phyloP scores from a whole-genome alignment of 2,888 invertebrate species.

The Lymantria dispar region DNA sequence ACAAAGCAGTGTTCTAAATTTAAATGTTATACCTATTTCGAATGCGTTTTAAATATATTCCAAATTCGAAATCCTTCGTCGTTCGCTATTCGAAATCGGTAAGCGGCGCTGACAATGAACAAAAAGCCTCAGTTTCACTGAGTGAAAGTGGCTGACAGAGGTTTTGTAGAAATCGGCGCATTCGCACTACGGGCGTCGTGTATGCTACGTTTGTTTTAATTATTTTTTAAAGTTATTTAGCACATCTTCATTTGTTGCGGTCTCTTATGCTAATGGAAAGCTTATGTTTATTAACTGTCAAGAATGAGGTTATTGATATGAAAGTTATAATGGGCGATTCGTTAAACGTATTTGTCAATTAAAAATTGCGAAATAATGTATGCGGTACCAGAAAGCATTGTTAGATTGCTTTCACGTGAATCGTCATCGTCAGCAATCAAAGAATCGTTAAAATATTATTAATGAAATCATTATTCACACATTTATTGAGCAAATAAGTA shows the following conservation, averaged over 20 bases:
- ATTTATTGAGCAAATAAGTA: too few species aligned
- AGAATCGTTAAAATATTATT: too few species aligned
- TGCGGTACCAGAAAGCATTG: background rate
- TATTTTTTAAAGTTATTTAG: slow-evolving; percentile 14
- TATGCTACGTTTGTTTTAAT: slow-evolving; percentile 27
- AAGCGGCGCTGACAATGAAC: slow-evolving; percentile 59
- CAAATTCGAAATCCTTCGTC: slow-evolving; percentile 37
- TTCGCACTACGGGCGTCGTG: slow-evolving; percentile 34
- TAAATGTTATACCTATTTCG: background rate
- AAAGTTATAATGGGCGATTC: slow-evolving; percentile 5
- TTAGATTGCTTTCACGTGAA: background rate
- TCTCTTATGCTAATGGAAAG: slow-evolving; percentile 6
- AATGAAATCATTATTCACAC: too few species aligned
- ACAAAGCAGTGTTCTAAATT: background rate
- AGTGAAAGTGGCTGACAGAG: slow-evolving; percentile 76
- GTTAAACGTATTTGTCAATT: background rate
- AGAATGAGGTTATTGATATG: slow-evolving; percentile 3
- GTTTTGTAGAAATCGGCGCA: slow-evolving; percentile 60
- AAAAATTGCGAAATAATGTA: background rate
- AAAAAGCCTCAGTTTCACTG: slow-evolving; percentile 76
- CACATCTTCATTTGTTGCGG: slow-evolving; percentile 13
- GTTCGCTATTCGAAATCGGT: slow-evolving; percentile 56
- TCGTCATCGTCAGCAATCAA: too few species aligned
- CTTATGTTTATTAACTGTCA: slow-evolving; percentile 2
- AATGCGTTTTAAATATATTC: slow-evolving; percentile 18